A percentile compares a stretch with the other conserved stretches of the same genome.
phyloP scores from a whole-genome alignment of 2,888 invertebrate species.

The Tinea trinotella region DNA sequence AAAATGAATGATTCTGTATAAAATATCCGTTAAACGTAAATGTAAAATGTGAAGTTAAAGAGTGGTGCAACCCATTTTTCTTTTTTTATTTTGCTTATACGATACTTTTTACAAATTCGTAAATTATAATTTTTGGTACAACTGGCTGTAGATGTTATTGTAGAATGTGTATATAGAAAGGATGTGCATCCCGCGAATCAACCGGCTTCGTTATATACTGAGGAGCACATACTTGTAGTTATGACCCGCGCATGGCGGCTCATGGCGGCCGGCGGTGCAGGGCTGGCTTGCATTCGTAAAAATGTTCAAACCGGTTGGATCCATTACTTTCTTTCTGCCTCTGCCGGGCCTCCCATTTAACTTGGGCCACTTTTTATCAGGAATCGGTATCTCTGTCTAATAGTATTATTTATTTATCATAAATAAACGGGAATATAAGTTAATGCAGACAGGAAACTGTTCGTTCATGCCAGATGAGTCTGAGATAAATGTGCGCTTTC shows the following conservation, averaged over 20 bases:
- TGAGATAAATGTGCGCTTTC: conserved; percentile 53
- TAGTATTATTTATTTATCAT: conserved; percentile 73
- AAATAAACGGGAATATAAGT: conserved; percentile 68
- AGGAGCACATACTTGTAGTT: conserved; percentile 62
- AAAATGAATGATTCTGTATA: no score
- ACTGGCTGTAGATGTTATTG: no score
- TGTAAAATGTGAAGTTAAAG: no score
- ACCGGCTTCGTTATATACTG: conserved; percentile 52
- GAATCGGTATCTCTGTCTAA: conserved; percentile 71
- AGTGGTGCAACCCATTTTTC: no score
- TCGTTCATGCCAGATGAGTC: conserved; percentile 59
- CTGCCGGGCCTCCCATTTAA: conserved; percentile 70
- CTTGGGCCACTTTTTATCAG: conserved; percentile 71
- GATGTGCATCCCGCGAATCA: conserved; percentile 52
- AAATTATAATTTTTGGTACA: no score
- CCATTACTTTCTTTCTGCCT: conserved; percentile 72
- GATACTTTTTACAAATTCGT: no score
- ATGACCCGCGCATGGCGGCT: conserved; percentile 21
- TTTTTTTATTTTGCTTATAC: no score
- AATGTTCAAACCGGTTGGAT: conserved; percentile 71
- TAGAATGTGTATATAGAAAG: not conserved
- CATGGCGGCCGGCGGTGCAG: no score
- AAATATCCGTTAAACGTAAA: no score
- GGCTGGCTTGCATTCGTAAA: conserved; percentile 71
- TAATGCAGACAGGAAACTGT: conserved; percentile 64